Conservation (phyloP, 2,888 invertebrate species). For the Scotopteryx bipunctaria region DNA sequence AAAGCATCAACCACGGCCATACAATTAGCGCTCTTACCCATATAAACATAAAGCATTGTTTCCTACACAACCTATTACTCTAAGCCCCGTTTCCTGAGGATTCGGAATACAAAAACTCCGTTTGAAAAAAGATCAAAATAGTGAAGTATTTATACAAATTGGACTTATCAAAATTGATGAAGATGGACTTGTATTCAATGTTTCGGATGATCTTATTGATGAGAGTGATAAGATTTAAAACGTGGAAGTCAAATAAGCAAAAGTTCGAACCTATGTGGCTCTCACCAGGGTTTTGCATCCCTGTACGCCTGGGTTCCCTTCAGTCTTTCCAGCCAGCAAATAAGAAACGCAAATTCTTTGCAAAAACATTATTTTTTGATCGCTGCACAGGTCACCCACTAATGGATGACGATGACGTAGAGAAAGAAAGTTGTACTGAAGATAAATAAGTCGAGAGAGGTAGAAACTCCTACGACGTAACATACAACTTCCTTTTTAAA, state of each 20-base stretch:
- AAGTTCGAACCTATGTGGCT: slow-evolving; percentile 82
- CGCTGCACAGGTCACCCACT: slow-evolving; percentile 55
- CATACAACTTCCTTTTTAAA: slow-evolving; percentile 48
- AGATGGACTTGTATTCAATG: slow-evolving; percentile 33
- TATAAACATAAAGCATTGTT: slow-evolving; percentile 53
- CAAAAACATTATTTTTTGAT: slow-evolving; percentile 77
- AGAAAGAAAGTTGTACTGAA: slow-evolving; percentile 51
- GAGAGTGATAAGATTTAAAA: slow-evolving; percentile 53
- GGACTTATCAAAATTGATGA: slow-evolving; percentile 39
- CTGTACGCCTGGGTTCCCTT: slow-evolving; percentile 82
- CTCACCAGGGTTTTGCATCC: slow-evolving; percentile 84
- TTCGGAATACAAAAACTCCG: slow-evolving; percentile 54
- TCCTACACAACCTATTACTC: slow-evolving; percentile 51
- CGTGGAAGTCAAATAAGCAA: slow-evolving; percentile 74
- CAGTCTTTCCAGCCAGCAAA: slow-evolving; percentile 82
- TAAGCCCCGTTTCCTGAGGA: slow-evolving; percentile 80
- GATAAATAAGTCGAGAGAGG: background rate
- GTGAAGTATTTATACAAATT: slow-evolving; percentile 35
- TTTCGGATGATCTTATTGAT: slow-evolving; percentile 47
- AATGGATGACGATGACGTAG: slow-evolving; percentile 49
- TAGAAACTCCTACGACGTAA: background rate
- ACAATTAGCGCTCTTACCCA: slow-evolving; percentile 61
- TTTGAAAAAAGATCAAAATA: slow-evolving; percentile 38
- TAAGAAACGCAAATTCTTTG: slow-evolving; percentile 81
- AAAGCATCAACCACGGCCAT: slow-evolving; percentile 74